phyloP scores from a whole-genome alignment of 2,113 vertebrate genomes.

The Garra rufa region DNA sequence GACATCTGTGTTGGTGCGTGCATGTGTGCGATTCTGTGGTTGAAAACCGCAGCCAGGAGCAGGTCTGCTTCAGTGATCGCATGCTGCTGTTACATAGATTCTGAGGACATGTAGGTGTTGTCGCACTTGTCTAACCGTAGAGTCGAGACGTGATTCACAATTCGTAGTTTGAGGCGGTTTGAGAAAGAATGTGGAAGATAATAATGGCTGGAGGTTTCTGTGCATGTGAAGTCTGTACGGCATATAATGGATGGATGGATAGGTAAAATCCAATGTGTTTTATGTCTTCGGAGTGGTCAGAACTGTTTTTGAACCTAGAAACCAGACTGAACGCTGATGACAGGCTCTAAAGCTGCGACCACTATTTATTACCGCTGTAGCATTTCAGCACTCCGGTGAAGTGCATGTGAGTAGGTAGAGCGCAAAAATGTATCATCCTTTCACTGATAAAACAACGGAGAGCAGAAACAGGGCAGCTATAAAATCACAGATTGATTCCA shows the following conservation, averaged over 20 bases:
- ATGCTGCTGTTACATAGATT: constrained; percentile 44
- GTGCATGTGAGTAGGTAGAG: constrained; percentile 74
- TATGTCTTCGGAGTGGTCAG: constrained; percentile 6
- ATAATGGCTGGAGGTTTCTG: background rate
- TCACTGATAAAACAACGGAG: constrained; percentile 67
- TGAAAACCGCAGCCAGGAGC: constrained; percentile 29
- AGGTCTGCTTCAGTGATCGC: constrained; percentile 49
- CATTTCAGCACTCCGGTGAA: constrained; percentile 71
- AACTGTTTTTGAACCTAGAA: constrained; percentile 34
- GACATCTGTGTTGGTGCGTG: constrained; percentile 66
- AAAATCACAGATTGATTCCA: constrained; percentile 79
- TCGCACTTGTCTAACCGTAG: constrained; percentile 42
- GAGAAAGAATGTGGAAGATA: background rate
- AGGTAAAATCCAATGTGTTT: constrained; percentile 16
- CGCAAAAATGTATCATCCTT: constrained; percentile 59
- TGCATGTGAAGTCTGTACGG: background rate
- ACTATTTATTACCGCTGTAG: constrained; percentile 73
- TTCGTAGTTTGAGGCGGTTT: constrained; percentile 18
- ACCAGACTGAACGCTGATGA: constrained; percentile 25
- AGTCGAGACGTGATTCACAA: constrained; percentile 42
- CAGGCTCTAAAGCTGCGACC: constrained; percentile 31
- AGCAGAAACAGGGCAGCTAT: constrained; percentile 67
- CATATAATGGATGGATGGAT: background rate
- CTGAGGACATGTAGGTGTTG: constrained; percentile 41
- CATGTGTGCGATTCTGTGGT: background rate